Evolutionary conservation across 2,797 vertebrate genomes (phyloP), one percentile per base, ranked within the genome.

Genomic region (Tympanoctomys barrerae): DNA sequence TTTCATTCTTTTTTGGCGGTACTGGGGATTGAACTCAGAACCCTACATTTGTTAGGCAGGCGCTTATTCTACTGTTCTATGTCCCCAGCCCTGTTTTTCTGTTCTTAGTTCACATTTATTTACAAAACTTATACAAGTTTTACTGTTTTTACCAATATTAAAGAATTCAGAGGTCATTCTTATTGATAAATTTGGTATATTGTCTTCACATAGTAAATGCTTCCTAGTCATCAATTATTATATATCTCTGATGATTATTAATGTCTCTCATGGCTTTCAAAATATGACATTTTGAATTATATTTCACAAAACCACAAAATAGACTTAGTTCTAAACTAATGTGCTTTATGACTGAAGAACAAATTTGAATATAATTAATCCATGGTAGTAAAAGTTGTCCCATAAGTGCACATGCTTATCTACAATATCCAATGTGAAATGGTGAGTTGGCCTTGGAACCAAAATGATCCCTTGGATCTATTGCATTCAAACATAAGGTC

Each of bases 361-460:
- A 84, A 77, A 90, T 85, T 62, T 91, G 42, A 49, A n/a, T 66
- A 52, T 33, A 94, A 87, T 75, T 57, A 46, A 18, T 90, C 46
- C 46, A 64, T 19, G 3, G 42, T 84, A n/a, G 14, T 94, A 52
- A 33, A 94, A 64, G 4, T 8, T 68, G 10, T 89, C 31, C 13
- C 16, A 52, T 49, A 68, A 79, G 52, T 26, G 36, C 71, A 73
- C n/a, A 24, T 1, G 49, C 5, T 9, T n/a, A 31, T 11, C 71
- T 3, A 73, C 0, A 24, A 13, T 19, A 80, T 62, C 3, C 94
- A 94, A 88, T 31, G 22, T 77, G 36, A 88, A 54, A 64, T 19
- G 49, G 12, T 94, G 82, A 97, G 49, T 64, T 79, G 93, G 33
- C 2, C 36, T 91, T 71, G 78, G 62, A 96, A 97, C 88, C 68